A percentile compares a stretch with the other conserved stretches of the same genome.
phyloP scores from a whole-genome alignment of 2,888 invertebrate genomes.

The Eumerus sabulonum region DNA sequence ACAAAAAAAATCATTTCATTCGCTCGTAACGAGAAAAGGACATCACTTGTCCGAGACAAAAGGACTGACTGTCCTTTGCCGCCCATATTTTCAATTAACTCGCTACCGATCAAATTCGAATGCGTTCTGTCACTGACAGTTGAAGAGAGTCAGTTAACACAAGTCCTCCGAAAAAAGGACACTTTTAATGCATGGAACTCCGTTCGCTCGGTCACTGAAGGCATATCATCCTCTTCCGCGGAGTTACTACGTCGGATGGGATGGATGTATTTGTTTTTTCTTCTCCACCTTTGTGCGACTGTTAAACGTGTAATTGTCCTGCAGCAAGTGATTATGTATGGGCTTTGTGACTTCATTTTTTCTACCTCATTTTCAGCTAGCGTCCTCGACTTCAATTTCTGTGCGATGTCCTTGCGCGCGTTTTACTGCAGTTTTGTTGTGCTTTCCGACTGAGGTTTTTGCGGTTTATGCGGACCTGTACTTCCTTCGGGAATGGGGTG shows the following conservation, averaged over 20 bases:
- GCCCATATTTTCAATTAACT: conserved; percentile 64
- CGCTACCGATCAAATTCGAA: conserved; percentile 59
- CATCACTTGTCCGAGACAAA: conserved; percentile 27
- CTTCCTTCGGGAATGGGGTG: conserved; percentile 32
- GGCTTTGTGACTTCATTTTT: conserved; percentile 6
- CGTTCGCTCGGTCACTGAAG: conserved; percentile 20
- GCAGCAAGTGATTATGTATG: conserved; percentile 51
- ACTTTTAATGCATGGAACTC: conserved; percentile 40
- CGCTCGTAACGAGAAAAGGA: conserved; percentile 41
- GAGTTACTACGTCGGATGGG: conserved; percentile 26
- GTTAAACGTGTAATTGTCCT: conserved; percentile 58
- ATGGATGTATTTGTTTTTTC: neutral
- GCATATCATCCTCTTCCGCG: conserved; percentile 59
- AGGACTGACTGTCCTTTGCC: conserved; percentile 51
- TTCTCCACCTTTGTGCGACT: conserved; percentile 25
- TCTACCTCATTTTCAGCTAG: conserved; percentile 11
- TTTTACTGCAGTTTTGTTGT: conserved; percentile 54
- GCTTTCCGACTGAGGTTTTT: conserved; percentile 60
- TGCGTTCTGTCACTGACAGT: conserved; percentile 57
- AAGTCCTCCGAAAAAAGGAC: conserved; percentile 42
- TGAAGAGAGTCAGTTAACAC: conserved; percentile 57
- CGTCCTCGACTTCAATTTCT: neutral
- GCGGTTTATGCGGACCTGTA: conserved; percentile 54
- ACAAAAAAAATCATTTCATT: conserved; percentile 43
- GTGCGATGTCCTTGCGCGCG: conserved; percentile 55